Conservation (phyloP, 1,140 invertebrate species). For the Monomorium pharaonis region DNA sequence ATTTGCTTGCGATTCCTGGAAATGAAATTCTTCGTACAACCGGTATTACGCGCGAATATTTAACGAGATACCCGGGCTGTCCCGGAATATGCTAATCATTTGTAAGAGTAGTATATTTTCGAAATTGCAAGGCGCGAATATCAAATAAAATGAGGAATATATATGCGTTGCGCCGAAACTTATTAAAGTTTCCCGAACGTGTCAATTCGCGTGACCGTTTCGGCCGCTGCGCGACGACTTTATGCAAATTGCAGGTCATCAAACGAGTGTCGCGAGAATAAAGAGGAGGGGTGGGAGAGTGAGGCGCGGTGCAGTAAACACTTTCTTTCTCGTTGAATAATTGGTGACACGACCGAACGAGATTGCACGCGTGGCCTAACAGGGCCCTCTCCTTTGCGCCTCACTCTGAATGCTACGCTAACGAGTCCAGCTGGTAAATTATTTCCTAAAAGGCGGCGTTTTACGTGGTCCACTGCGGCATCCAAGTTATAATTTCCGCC, state of each 20-base stretch:
- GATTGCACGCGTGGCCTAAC: slow-evolving; percentile 61
- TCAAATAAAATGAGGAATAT: slow-evolving; percentile 33
- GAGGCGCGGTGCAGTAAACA: neutral
- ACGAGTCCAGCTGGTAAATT: slow-evolving; percentile 75
- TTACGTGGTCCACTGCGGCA: slow-evolving; percentile 63
- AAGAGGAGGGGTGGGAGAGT: neutral
- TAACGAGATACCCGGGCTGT: neutral
- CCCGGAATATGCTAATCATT: neutral
- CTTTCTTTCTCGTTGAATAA: slow-evolving; percentile 50
- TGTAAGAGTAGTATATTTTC: neutral
- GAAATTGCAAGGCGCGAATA: slow-evolving; percentile 34
- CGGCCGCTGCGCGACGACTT: neutral
- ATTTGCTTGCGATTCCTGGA: slow-evolving; percentile 1
- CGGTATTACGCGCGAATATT: slow-evolving; percentile 33
- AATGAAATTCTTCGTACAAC: neutral
- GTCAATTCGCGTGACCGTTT: slow-evolving; percentile 57
- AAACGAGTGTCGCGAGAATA: slow-evolving; percentile 33
- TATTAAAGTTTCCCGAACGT: slow-evolving; percentile 61
- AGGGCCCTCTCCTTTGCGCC: slow-evolving; percentile 61
- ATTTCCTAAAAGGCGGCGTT: slow-evolving; percentile 71
- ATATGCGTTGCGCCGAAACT: neutral
- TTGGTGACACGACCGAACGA: neutral
- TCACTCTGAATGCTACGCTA: slow-evolving; percentile 69
- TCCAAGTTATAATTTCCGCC: slow-evolving; percentile 73
- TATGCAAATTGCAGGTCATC: slow-evolving; percentile 66